Evolutionary conservation across 2,888 invertebrate species (phyloP).

Genomic region (Hyles lineata): DNA sequence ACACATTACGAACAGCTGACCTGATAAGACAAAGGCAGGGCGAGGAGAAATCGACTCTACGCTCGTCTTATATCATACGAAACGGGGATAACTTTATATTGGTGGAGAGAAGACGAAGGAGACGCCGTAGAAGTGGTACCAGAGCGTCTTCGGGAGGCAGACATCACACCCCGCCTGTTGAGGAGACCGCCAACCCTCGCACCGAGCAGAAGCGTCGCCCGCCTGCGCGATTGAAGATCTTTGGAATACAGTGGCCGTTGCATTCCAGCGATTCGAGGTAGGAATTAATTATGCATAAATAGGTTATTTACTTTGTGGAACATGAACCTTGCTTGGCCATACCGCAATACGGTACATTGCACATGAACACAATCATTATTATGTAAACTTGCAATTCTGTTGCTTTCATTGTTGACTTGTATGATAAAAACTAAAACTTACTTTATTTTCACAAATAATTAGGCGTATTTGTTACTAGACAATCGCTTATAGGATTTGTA

Average conservation of each 20-base stretch:
- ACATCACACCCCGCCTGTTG: constrained; percentile 79
- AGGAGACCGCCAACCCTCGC: constrained; percentile 69
- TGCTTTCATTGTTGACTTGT: constrained; percentile 39
- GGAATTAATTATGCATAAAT: constrained; percentile 45
- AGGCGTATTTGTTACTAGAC: background rate
- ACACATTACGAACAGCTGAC: constrained; percentile 81
- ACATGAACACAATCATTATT: constrained; percentile 48
- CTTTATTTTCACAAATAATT: constrained; percentile 1
- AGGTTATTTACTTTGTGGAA: constrained; percentile 40
- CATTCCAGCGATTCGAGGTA: constrained; percentile 82
- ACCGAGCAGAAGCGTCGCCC: constrained; percentile 78
- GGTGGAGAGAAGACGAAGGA: constrained; percentile 76
- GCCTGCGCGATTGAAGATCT: constrained; percentile 79
- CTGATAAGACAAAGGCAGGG: constrained; percentile 80
- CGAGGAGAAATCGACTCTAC: constrained; percentile 80
- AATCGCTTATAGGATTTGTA: background rate
- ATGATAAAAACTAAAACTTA: constrained; percentile 31
- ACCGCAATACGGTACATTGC: constrained; percentile 54
- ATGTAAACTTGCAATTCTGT: constrained; percentile 50
- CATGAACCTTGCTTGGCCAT: constrained; percentile 38
- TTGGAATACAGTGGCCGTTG: constrained; percentile 83
- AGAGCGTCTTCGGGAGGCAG: constrained; percentile 77
- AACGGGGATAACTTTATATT: constrained; percentile 83
- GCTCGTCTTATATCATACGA: constrained; percentile 80
- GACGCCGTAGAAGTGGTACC: constrained; percentile 78